These are phyloP conservation scores for Dione vanillae DNA, from an alignment of 2,888 invertebrate genomes.

Conservation along the genomic window DNA sequence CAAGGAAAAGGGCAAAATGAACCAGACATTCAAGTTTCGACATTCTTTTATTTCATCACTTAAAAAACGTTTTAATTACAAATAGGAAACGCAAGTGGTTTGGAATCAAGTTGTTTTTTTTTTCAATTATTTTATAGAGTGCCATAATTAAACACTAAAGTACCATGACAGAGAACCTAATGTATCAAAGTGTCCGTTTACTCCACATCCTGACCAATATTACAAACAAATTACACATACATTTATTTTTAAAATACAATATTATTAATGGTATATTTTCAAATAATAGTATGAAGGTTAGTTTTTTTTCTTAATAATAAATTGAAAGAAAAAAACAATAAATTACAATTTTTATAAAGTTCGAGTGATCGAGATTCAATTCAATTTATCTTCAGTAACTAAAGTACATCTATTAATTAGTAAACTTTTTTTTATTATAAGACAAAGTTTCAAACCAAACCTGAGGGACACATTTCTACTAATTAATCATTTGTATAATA, in stretches of 20 bases:
- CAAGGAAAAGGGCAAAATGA: not conserved
- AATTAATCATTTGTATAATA: no score
- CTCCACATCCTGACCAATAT: conserved; percentile 4
- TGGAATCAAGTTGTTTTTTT: conserved; percentile 9
- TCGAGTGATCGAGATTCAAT: not conserved
- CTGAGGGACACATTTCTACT: no score
- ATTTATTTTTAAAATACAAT: no score
- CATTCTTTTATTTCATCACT: conserved; percentile 26
- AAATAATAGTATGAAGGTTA: no score
- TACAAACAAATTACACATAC: not conserved
- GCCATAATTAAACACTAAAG: conserved; percentile 11
- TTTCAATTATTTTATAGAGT: conserved; percentile 20
- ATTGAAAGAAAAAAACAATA: not conserved
- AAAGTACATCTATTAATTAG: not conserved
- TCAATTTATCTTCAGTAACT: not conserved
- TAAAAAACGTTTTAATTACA: conserved; percentile 30
- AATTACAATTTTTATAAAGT: not conserved
- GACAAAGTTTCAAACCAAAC: no score
- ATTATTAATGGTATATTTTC: no score
- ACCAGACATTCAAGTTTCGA: conserved; percentile 11
- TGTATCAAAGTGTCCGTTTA: not conserved
- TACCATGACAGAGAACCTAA: conserved; percentile 27
- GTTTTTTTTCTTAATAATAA: no score
- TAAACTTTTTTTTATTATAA: no score
- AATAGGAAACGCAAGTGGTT: conserved; percentile 25